phyloP scores from a whole-genome alignment of 2,888 invertebrate species.

The Dusona sp. region DNA sequence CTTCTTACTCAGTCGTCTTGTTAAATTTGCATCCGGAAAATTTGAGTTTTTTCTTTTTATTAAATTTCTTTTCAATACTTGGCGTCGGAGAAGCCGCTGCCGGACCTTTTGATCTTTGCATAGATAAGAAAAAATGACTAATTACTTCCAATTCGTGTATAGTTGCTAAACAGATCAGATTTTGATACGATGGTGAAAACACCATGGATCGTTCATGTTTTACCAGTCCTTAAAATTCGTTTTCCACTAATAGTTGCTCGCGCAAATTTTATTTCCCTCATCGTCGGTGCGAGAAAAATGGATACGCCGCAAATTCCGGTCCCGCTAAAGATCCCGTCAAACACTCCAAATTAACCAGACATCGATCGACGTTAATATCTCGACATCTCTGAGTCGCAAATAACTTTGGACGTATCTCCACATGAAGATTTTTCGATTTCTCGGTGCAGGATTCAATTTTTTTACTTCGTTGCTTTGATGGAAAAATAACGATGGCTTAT shows the following conservation, averaged over 20 bases:
- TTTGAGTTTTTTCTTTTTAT: background rate
- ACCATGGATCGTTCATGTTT: background rate
- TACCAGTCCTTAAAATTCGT: background rate
- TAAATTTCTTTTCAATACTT: background rate
- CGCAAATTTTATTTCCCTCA: background rate
- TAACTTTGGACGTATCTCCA: background rate
- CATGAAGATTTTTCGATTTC: too few species aligned
- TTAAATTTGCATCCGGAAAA: background rate
- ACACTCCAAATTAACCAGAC: background rate
- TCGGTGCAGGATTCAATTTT: too few species aligned
- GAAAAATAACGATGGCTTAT: too few species aligned
- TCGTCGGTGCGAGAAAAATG: background rate
- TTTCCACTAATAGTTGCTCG: background rate
- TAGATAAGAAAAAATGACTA: background rate
- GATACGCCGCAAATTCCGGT: constrained; percentile 15
- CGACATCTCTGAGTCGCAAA: background rate
- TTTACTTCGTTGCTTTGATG: too few species aligned
- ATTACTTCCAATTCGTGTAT: background rate
- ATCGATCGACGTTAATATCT: constrained; percentile 4
- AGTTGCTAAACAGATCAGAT: background rate
- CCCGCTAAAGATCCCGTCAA: constrained; percentile 5
- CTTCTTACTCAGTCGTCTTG: background rate
- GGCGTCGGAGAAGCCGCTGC: background rate
- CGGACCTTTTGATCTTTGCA: background rate
- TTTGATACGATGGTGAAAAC: background rate